These are phyloP conservation scores for Pelusios castaneus DNA, from an alignment of 2,113 vertebrate species.

Conservation along the genomic window DNA sequence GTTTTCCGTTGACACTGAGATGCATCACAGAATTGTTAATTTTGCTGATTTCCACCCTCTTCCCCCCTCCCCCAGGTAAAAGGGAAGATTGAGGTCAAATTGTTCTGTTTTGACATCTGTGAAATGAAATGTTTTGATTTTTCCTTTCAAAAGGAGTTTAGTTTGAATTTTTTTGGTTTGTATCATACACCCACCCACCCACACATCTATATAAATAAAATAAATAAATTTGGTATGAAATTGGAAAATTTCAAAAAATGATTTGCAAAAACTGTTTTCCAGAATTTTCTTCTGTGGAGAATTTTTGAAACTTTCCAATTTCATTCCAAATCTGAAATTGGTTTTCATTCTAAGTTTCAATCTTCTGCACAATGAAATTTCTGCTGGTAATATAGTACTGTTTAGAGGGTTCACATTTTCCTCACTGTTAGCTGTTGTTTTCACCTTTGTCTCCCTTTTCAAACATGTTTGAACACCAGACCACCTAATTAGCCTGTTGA, in stretches of 20 bases:
- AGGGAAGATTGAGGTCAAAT: background rate
- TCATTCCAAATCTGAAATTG: background rate
- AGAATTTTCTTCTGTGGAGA: background rate
- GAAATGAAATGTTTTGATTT: background rate
- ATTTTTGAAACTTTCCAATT: background rate
- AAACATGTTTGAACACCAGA: background rate
- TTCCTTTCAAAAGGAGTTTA: background rate
- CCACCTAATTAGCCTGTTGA: background rate
- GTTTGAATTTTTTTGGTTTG: background rate
- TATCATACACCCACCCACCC: too few species aligned
- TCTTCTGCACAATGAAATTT: background rate
- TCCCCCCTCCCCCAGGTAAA: background rate
- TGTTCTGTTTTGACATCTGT: background rate
- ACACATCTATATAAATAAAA: too few species aligned
- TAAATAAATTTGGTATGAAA: too few species aligned
- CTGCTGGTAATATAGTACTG: background rate
- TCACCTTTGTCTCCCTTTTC: background rate
- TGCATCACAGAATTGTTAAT: background rate
- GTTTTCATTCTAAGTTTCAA: rapidly evolving
- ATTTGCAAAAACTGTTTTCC: background rate
- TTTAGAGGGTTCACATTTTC: background rate
- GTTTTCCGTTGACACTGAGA: background rate
- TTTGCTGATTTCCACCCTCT: rapidly evolving
- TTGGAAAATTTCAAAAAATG: background rate
- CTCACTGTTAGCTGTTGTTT: background rate